phyloP scores from a whole-genome alignment of 2,113 vertebrate genomes.

The Percopsis transmontana region DNA sequence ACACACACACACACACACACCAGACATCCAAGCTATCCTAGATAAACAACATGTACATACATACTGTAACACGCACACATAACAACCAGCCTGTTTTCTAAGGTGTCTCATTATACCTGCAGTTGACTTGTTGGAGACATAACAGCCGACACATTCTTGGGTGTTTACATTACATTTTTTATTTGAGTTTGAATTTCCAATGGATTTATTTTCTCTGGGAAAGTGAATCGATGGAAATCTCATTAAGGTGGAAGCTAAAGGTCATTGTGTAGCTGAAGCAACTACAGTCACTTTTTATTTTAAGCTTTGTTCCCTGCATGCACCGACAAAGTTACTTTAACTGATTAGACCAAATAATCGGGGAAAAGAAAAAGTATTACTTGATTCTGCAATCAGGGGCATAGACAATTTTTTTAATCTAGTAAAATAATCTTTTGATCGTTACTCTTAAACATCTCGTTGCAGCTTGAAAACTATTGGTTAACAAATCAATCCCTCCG shows the following conservation, averaged over 20 bases:
- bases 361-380: too few relatives aligned
- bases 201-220: constrained; percentile 64
- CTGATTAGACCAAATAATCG: too few relatives aligned
- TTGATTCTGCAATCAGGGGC: not conserved
- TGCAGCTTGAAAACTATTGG: too few relatives aligned
- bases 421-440: too few relatives aligned
- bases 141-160: constrained; percentile 36
- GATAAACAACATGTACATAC: too few relatives aligned
- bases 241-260: constrained; percentile 70
- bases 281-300: constrained; percentile 42
- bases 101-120: constrained; percentile 59
- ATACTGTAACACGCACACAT: constrained; percentile 10
- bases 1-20: constrained; percentile 6
- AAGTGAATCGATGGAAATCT: constrained; percentile 70
- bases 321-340: too few relatives aligned
- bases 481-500: too few relatives aligned
- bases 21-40: too few relatives aligned
- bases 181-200: constrained; percentile 63
- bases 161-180: constrained; percentile 63
- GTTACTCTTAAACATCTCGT: too few relatives aligned
- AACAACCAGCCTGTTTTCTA: constrained; percentile 45
- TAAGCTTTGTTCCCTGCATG: too few relatives aligned
- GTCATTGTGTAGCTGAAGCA: constrained; percentile 50
- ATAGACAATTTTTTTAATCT: too few relatives aligned
- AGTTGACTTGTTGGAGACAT: constrained; percentile 50